A percentile compares a stretch with the other conserved stretches of the same genome.
Conservation (phyloP, 2,113 vertebrate species). For the Colossoma macropomum region DNA sequence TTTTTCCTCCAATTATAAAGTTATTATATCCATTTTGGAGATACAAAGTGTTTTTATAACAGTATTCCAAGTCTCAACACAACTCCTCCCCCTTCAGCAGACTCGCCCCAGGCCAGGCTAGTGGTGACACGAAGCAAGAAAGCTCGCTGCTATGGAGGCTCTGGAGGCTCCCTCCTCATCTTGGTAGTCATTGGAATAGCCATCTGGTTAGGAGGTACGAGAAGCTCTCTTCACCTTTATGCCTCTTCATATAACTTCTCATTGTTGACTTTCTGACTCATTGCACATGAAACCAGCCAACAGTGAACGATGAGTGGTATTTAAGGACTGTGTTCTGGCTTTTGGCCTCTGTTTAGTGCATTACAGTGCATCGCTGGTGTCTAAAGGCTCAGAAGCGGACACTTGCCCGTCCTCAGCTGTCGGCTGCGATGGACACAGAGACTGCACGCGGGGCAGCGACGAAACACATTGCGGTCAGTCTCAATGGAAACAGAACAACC, state of each 20-base stretch:
- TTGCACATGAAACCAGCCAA: background rate
- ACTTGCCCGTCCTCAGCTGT: conserved; percentile 36
- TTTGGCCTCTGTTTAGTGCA: conserved; percentile 44
- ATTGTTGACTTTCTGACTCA: background rate
- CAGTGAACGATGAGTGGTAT: too few species aligned
- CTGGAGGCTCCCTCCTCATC: conserved; percentile 4
- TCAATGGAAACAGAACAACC: background rate
- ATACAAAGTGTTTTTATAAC: too few species aligned
- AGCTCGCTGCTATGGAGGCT: conserved; percentile 32
- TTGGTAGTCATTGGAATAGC: conserved; percentile 44
- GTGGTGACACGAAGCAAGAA: conserved; percentile 8
- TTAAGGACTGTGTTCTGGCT: background rate
- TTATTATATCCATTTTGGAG: too few species aligned
- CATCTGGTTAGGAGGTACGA: conserved; percentile 60
- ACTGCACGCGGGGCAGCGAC: conserved; percentile 59
- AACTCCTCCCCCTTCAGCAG: background rate
- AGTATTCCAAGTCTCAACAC: background rate
- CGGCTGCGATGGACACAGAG: conserved; percentile 46
- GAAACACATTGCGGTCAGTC: conserved; percentile 59
- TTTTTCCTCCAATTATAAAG: too few species aligned
- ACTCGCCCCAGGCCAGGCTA: background rate
- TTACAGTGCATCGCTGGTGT: conserved; percentile 25
- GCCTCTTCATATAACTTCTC: background rate
- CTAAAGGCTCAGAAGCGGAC: background rate
- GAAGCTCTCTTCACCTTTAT: background rate